Evolutionary conservation across 2,888 invertebrate species (phyloP).

Genomic region (Drosophila birchii): DNA sequence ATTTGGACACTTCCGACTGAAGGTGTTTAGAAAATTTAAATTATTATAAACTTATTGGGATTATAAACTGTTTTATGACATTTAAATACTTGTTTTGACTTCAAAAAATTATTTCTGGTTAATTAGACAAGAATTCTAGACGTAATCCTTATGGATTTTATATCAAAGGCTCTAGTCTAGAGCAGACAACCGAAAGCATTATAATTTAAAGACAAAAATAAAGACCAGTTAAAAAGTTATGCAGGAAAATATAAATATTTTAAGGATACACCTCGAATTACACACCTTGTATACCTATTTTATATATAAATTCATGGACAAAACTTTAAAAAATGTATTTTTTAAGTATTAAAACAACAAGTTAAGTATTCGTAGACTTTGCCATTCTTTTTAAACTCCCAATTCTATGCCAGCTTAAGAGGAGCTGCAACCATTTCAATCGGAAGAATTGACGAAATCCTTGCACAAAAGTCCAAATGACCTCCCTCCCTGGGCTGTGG

Average conservation of each 20-base stretch:
- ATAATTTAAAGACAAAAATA: neutral
- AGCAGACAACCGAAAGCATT: neutral
- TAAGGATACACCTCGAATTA: neutral
- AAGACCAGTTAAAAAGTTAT: neutral
- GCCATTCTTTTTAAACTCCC: neutral
- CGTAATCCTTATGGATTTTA: neutral
- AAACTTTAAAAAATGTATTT: neutral
- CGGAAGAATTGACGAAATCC: constrained; percentile 17
- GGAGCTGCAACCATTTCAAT: neutral
- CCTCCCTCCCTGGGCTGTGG: neutral
- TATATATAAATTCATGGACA: neutral
- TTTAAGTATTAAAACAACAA: neutral
- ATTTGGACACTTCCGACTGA: neutral
- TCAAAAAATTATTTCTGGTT: neutral
- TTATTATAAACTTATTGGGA: neutral
- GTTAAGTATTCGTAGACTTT: neutral
- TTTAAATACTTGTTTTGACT: neutral
- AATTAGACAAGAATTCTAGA: neutral
- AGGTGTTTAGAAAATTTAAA: too few relatives aligned
- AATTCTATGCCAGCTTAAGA: neutral
- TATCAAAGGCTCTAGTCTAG: neutral
- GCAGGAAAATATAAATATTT: neutral
- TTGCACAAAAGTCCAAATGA: constrained; percentile 37
- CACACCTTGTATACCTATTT: neutral
- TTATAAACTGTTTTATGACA: neutral